phyloP scores from a whole-genome alignment of 2,888 invertebrate genomes.

The Hesperia comma region DNA sequence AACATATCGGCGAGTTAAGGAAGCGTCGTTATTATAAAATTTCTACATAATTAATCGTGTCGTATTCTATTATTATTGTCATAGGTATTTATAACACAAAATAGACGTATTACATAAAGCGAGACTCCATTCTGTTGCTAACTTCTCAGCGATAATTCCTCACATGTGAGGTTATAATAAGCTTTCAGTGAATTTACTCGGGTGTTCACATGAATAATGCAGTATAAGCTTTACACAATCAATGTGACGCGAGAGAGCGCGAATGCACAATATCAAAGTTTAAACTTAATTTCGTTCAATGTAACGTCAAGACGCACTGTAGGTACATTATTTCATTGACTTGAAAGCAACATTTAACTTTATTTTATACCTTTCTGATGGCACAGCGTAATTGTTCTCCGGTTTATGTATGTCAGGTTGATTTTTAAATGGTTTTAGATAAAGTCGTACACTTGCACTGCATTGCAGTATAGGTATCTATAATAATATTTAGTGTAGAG shows the following conservation, averaged over 20 bases:
- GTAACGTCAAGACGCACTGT: conserved; percentile 23
- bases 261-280: conserved; percentile 24
- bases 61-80: no score
- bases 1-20: no score
- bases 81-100: no score
- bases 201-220: conserved; percentile 16
- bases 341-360: conserved; percentile 25
- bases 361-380: conserved; percentile 10
- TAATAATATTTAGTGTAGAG: neutral
- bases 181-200: conserved; percentile 9
- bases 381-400: conserved; percentile 2
- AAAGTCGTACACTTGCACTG: neutral
- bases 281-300: conserved; percentile 26
- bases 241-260: conserved; percentile 19
- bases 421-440: conserved; percentile 14
- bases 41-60: no score
- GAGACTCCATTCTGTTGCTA: neutral
- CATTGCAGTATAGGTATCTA: neutral
- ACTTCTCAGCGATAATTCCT: conserved; percentile 1
- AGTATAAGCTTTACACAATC: conserved; percentile 15
- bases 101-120: neutral
- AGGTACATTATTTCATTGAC: conserved; percentile 13
- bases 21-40: no score
- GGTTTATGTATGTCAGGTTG: conserved; percentile 24
- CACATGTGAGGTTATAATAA: conserved; percentile 9